Conservation (phyloP, 2,888 invertebrate species). For the Calameuta pallipes region DNA sequence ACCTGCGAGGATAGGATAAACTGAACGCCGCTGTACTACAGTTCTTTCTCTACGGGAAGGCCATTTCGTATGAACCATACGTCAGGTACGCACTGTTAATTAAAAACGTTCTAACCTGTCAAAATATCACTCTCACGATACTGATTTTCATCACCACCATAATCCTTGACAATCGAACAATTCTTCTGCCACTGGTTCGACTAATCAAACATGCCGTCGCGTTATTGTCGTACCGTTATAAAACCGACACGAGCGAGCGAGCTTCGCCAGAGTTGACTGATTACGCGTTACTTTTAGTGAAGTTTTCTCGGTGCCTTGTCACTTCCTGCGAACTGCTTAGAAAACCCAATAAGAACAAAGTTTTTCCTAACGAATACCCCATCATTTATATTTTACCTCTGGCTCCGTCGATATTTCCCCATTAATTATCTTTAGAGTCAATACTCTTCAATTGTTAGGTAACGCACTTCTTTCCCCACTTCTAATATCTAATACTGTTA, state of each 20-base stretch:
- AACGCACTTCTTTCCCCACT: not conserved
- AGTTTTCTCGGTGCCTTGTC: not conserved
- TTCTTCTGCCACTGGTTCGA: not conserved
- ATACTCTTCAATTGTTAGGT: not conserved
- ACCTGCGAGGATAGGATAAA: slow-evolving; percentile 37
- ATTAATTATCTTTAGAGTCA: not conserved
- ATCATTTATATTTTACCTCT: not conserved
- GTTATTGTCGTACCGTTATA: not conserved
- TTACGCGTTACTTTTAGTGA: not conserved
- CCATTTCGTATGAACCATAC: not conserved
- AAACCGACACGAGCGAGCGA: not conserved
- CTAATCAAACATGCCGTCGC: not conserved
- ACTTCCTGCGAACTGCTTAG: not conserved
- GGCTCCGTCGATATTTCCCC: not conserved
- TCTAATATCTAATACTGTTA: not conserved
- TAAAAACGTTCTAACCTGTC: not conserved
- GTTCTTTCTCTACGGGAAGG: not conserved
- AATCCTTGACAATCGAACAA: not conserved
- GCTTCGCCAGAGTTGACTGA: not conserved
- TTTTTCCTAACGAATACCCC: not conserved
- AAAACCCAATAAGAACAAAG: not conserved
- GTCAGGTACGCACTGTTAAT: not conserved
- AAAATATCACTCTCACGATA: not conserved
- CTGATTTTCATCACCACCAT: not conserved
- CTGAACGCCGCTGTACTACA: slow-evolving; percentile 17